Evolutionary conservation across 2,113 vertebrate species (phyloP).

Genomic region (Hydropotes inermis): DNA sequence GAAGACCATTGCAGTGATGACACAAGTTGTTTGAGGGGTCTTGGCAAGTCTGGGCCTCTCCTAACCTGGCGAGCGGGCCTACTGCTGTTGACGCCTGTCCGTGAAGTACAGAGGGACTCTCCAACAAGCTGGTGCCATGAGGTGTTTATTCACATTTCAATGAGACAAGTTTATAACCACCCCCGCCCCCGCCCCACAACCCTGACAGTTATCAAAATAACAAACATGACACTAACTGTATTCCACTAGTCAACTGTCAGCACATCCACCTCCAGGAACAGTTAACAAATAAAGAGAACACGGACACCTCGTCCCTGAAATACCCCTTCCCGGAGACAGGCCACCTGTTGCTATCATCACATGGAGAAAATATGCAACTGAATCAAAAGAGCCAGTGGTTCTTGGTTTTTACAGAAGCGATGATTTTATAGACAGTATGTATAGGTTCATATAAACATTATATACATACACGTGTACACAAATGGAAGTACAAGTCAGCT

Average conservation of each 20-base stretch:
- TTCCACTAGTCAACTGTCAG: constrained; percentile 59
- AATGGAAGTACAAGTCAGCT: constrained; percentile 50
- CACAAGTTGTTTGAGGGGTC: fast-evolving
- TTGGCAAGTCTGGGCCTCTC: neutral
- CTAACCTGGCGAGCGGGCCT: fast-evolving
- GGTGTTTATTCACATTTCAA: constrained; percentile 72
- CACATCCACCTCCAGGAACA: constrained; percentile 44
- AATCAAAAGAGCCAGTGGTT: constrained; percentile 19
- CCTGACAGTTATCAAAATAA: constrained; percentile 65
- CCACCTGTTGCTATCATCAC: constrained; percentile 44
- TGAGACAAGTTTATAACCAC: constrained; percentile 59
- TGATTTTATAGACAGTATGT: neutral
- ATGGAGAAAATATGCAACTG: constrained; percentile 11
- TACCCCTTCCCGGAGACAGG: constrained; percentile 19
- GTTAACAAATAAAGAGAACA: constrained; percentile 50
- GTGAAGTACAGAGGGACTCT: neutral
- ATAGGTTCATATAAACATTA: neutral
- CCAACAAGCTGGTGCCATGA: constrained; percentile 13
- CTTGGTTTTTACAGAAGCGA: constrained; percentile 64
- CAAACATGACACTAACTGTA: constrained; percentile 56
- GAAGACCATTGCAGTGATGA: neutral
- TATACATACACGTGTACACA: constrained; percentile 17
- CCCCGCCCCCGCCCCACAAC: neutral
- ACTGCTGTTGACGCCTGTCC: fast-evolving
- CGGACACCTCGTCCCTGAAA: constrained; percentile 1